These are phyloP conservation scores for Tragulus kanchil DNA, from an alignment of 2,113 vertebrate species.

Conservation along the genomic window DNA sequence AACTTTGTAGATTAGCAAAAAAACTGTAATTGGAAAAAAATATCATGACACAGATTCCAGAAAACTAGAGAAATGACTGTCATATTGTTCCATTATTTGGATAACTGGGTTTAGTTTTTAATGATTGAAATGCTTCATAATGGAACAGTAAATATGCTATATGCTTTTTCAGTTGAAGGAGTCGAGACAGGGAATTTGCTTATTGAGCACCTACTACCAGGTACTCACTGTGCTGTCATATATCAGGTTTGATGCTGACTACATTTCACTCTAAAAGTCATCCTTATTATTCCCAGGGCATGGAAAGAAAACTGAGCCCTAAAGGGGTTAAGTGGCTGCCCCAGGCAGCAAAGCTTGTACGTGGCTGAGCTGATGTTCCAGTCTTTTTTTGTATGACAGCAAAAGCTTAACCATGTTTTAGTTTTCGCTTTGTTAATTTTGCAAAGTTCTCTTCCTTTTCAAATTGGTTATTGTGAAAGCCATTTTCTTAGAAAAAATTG, in stretches of 20 bases:
- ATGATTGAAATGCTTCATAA: conserved; percentile 64
- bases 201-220: neutral
- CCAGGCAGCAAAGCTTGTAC: neutral
- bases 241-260: neutral
- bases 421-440: conserved; percentile 38
- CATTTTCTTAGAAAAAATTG: neutral
- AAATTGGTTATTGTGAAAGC: neutral
- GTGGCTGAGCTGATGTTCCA: neutral
- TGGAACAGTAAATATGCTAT: neutral
- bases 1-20: conserved; percentile 81
- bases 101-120: conserved; percentile 66
- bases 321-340: neutral
- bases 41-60: conserved; percentile 58
- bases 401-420: neutral
- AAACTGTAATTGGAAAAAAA: conserved; percentile 53
- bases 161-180: conserved; percentile 31
- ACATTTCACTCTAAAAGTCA: neutral
- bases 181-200: conserved; percentile 14
- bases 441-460: conserved; percentile 24
- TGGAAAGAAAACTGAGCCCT: neutral
- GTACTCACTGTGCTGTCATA: neutral
- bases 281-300: neutral
- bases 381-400: neutral
- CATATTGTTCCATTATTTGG: conserved; percentile 63
- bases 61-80: conserved; percentile 57